Base-by-base conservation (phyloP, 2,113 vertebrate species). In the Felis catus region DNA sequence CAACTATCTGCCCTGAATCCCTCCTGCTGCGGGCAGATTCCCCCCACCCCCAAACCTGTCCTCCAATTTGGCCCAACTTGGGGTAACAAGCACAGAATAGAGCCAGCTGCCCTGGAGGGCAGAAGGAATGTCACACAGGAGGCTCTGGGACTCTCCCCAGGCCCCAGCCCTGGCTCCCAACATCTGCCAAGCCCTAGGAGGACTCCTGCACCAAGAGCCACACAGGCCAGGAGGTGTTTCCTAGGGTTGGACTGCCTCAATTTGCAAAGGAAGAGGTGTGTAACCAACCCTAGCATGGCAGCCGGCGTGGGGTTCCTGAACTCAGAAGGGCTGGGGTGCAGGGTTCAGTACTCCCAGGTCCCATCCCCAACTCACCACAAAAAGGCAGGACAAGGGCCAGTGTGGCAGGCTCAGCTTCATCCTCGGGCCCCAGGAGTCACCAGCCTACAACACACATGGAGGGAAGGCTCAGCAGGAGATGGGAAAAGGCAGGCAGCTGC, bases 311-410 rank as follows among this genome's bases (percentile, higher is more conserved):
- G 11, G 51, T 27, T 89, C 55, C 19, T 15, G 25, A 63, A 68
- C 19, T 41, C 7, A 1, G 29, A 45, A 45, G 71, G 39, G 13
- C 66, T 31, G 16, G 27, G 13, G 5, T 21, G 3, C n/a, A 21
- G 33, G 68, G 3, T 55, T 81, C 51, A 58, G 53, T 39, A 36
- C 8, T 16, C 90, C 73, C 10, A 8, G 1, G 48, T 51, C 48
- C 39, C 68, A 39, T 23, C 33, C 65, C 87, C n/a, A 71, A 95
- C 98, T 98, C 65, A 98, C 98, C 97, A 90, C 25, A 7, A 98
- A 83, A 41, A 98, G 70, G 95, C 95, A 98, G 95, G 97, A 66
- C 66, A 97, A 73, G 27, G 97, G 82, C 96, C 94, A 93, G 88
- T 71, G 89, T 2, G 33, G 88, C 3, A 11, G 61, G 61, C 63